A percentile compares a stretch with the other conserved stretches of the same genome.
Evolutionary conservation across 2,888 invertebrate genomes (phyloP).

Genomic region (Tenthredo scrophulariae): DNA sequence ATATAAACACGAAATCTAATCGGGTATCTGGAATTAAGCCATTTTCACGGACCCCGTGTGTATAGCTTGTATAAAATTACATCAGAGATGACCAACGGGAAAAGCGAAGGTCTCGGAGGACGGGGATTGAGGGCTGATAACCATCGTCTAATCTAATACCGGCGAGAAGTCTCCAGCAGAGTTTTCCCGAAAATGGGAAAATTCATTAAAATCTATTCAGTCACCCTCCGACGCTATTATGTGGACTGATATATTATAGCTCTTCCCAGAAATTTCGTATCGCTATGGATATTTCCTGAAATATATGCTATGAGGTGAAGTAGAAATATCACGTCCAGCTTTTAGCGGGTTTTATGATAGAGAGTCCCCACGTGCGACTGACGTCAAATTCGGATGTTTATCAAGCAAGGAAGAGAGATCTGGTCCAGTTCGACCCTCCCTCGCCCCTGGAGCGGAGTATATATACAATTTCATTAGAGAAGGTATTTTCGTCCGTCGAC

Average conservation of each 20-base stretch:
- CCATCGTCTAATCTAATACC: background rate
- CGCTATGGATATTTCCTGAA: background rate
- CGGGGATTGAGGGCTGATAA: background rate
- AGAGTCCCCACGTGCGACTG: background rate
- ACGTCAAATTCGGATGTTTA: constrained; percentile 33
- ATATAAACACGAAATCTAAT: background rate
- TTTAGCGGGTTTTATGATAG: background rate
- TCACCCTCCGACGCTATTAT: background rate
- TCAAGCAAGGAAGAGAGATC: constrained; percentile 12
- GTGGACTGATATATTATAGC: background rate
- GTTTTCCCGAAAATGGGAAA: background rate
- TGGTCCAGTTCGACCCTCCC: constrained; percentile 54
- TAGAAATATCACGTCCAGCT: background rate
- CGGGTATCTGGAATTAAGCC: background rate
- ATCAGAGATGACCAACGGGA: background rate
- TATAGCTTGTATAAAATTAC: background rate
- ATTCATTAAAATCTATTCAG: constrained; percentile 51
- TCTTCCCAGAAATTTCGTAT: background rate
- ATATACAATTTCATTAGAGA: constrained; percentile 48
- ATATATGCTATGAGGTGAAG: background rate
- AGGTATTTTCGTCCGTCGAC: constrained; percentile 74
- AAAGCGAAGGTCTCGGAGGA: background rate
- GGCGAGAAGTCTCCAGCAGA: constrained; percentile 6
- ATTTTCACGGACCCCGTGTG: background rate
- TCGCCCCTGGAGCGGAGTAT: constrained; percentile 58